These are phyloP conservation scores for Sericinus montela DNA, from an alignment of 2,888 invertebrate species.

Conservation along the genomic window DNA sequence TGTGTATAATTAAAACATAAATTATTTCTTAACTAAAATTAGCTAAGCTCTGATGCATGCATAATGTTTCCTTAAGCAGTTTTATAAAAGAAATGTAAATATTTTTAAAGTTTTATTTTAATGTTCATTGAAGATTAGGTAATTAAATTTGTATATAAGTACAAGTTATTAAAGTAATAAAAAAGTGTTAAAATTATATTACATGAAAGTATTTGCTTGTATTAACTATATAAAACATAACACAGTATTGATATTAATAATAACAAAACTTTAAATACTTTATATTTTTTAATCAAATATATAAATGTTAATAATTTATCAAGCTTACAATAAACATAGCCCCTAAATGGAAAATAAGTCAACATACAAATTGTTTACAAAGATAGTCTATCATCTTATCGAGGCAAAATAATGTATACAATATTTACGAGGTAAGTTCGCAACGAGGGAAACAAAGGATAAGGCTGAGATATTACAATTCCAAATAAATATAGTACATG, in stretches of 20 bases:
- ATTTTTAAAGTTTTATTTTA: background rate
- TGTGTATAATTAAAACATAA: conserved; percentile 36
- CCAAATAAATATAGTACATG: conserved; percentile 76
- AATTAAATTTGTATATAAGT: no score
- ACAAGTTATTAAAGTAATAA: no score
- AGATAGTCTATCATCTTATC: conserved; percentile 48
- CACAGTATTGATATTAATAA: no score
- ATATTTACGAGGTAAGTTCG: conserved; percentile 69
- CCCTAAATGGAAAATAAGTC: conserved; percentile 5
- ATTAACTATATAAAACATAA: no score
- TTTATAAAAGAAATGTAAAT: background rate
- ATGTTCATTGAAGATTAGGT: no score
- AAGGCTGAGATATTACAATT: conserved; percentile 74
- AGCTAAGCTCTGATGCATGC: conserved; percentile 22
- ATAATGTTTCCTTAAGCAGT: conserved; percentile 6
- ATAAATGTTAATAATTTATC: no score
- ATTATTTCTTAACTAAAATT: conserved; percentile 11
- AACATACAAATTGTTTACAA: conserved; percentile 11
- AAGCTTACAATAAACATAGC: background rate
- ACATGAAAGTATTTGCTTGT: no score
- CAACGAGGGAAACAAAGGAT: conserved; percentile 64
- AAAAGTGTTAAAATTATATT: no score
- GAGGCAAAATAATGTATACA: conserved; percentile 56
- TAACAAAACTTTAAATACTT: no score
- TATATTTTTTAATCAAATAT: no score